Percentiles rank a stretch among this genome's conserved stretches.
Conservation (phyloP, 2,113 vertebrate genomes). For the Zeus faber region DNA sequence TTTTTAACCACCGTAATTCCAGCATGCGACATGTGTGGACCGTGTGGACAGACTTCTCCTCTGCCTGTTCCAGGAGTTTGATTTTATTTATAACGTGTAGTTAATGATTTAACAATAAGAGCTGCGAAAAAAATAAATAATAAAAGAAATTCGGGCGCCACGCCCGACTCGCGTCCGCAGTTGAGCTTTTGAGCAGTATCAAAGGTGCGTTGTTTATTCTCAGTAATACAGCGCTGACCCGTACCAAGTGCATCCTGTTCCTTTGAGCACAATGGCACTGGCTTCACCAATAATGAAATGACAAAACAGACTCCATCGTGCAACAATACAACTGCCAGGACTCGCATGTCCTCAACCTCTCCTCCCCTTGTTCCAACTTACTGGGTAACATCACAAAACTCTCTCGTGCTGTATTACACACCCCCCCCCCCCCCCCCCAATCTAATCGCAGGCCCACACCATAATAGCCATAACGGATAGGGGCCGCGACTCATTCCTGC, state of each 20-base stretch:
- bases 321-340: neutral
- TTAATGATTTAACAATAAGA: no score
- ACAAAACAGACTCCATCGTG: neutral
- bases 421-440: conserved; percentile 27
- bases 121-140: no score
- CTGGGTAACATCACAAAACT: conserved; percentile 43
- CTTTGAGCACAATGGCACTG: no score
- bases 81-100: no score
- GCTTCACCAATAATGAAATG: neutral
- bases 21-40: neutral
- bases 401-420: conserved; percentile 64
- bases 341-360: conserved; percentile 30
- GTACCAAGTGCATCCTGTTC: no score
- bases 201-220: no score
- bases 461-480: conserved; percentile 69
- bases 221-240: no score
- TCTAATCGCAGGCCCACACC: conserved; percentile 59
- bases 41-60: no score
- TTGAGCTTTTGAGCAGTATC: no score
- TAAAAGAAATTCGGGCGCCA: no score
- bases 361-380: conserved; percentile 26
- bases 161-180: no score
- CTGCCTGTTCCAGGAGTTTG: no score
- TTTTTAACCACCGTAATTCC: neutral
- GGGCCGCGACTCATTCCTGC: conserved; percentile 58